Evolutionary conservation across 2,888 invertebrate species (phyloP).

Genomic region (Drosophila fulvimacula): DNA sequence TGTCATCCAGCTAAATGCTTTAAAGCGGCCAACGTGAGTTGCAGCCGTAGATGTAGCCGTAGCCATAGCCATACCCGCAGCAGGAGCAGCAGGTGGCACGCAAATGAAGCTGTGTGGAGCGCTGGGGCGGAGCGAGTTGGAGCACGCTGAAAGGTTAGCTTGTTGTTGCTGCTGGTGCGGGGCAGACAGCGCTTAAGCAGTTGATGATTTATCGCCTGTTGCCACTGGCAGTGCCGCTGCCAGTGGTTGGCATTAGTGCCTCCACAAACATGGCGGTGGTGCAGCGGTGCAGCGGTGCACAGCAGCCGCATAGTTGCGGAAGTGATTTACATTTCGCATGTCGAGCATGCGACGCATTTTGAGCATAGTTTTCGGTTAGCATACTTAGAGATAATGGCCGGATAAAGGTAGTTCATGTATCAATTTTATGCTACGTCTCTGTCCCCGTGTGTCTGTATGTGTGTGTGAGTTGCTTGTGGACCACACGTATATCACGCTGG

Average conservation of each 20-base stretch:
- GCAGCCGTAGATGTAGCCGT: conserved; percentile 29
- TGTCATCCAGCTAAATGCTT: conserved; percentile 77
- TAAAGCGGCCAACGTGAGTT: conserved; percentile 75
- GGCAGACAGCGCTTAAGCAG: conserved; percentile 73
- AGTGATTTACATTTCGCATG: conserved; percentile 77
- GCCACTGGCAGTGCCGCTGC: conserved; percentile 46
- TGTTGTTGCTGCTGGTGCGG: conserved; percentile 24
- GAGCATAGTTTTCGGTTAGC: conserved; percentile 71
- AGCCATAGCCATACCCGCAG: conserved; percentile 10
- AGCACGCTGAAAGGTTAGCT: conserved; percentile 18
- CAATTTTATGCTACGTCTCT: conserved; percentile 48
- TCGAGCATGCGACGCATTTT: conserved; percentile 69
- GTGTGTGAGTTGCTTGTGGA: conserved; percentile 33
- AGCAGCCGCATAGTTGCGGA: conserved; percentile 66
- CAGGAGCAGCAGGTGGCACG: conserved; percentile 55
- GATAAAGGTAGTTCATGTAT: conserved; percentile 79
- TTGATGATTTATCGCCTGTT: conserved; percentile 75
- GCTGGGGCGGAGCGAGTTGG: background rate
- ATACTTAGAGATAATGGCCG: conserved; percentile 74
- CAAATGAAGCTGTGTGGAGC: conserved; percentile 35
- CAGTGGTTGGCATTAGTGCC: conserved; percentile 51
- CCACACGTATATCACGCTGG: conserved; percentile 41
- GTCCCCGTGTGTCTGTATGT: background rate
- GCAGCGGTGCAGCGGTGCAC: conserved; percentile 29
- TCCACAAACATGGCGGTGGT: conserved; percentile 9